Conservation (phyloP, 2,113 vertebrate genomes). For the Heliornis fulica region DNA sequence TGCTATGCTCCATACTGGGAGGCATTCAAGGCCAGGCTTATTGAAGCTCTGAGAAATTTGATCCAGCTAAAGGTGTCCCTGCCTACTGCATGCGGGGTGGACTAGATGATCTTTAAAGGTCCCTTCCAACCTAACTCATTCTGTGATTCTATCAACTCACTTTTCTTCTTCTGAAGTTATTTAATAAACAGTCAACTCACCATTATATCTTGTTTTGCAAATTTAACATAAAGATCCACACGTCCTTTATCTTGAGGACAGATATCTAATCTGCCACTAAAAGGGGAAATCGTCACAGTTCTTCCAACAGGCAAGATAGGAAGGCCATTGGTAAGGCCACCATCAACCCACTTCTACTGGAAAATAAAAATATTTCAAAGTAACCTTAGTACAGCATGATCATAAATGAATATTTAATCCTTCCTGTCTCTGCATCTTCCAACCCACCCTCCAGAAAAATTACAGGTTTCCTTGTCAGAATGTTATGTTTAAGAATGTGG, state of each 20-base stretch:
- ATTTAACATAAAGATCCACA: constrained; percentile 64
- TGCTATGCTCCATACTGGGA: too few species aligned
- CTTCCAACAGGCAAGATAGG: constrained; percentile 82
- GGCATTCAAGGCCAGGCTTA: too few species aligned
- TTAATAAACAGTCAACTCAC: constrained; percentile 65
- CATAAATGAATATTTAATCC: not conserved
- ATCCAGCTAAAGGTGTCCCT: too few species aligned
- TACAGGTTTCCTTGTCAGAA: not conserved
- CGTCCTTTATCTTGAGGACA: constrained; percentile 79
- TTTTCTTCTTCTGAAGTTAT: not conserved
- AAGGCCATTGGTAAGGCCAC: constrained; percentile 87
- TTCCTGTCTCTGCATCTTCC: not conserved
- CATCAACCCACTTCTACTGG: constrained; percentile 86
- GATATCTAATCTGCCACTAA: constrained; percentile 82
- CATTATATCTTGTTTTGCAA: constrained; percentile 83
- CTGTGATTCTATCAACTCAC: too few species aligned
- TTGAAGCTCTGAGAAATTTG: too few species aligned
- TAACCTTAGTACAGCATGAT: not conserved
- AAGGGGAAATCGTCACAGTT: constrained; percentile 88
- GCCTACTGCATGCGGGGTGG: too few species aligned
- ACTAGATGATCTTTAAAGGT: too few species aligned
- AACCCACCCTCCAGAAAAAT: not conserved
- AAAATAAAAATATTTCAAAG: not conserved
- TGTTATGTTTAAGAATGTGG: not conserved
- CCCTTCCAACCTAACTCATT: too few species aligned